phyloP scores from a whole-genome alignment of 2,113 vertebrate genomes.

The Nycticorax nycticorax region DNA sequence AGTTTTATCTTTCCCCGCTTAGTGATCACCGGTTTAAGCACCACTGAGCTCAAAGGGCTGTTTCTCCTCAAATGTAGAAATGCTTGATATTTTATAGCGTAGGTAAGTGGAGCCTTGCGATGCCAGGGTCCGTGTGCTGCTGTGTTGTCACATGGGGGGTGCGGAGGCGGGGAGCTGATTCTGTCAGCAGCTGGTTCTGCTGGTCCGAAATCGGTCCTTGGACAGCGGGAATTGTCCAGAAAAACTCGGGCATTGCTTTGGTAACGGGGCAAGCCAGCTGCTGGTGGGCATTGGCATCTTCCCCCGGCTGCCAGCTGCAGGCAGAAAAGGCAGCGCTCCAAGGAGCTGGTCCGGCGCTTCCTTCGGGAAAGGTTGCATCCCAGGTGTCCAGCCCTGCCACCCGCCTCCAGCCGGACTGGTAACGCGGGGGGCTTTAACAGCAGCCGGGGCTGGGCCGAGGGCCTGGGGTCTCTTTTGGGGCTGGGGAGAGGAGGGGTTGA shows the following conservation, averaged over 20 bases:
- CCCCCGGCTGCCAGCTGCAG: accelerated
- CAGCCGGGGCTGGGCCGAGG: not conserved
- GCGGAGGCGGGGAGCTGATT: not conserved
- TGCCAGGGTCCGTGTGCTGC: not conserved
- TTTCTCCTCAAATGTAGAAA: not conserved
- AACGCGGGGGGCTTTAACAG: not conserved
- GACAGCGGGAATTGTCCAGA: not conserved
- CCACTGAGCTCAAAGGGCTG: not conserved
- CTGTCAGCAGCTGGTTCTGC: not conserved
- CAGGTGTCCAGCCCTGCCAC: not conserved
- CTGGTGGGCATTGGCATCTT: not conserved
- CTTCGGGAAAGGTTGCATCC: not conserved
- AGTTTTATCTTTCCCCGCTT: not conserved
- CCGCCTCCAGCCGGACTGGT: not conserved
- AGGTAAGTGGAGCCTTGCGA: not conserved
- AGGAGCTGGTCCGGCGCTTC: not conserved
- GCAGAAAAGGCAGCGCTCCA: not conserved
- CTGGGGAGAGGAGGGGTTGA: not conserved
- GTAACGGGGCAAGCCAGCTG: not conserved
- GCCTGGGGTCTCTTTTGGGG: not conserved
- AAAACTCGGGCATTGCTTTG: accelerated
- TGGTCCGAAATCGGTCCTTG: not conserved
- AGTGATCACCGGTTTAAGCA: not conserved
- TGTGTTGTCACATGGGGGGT: not conserved
- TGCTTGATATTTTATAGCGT: accelerated